phyloP scores from a whole-genome alignment of 2,888 invertebrate genomes.

The Drosophila mimica region DNA sequence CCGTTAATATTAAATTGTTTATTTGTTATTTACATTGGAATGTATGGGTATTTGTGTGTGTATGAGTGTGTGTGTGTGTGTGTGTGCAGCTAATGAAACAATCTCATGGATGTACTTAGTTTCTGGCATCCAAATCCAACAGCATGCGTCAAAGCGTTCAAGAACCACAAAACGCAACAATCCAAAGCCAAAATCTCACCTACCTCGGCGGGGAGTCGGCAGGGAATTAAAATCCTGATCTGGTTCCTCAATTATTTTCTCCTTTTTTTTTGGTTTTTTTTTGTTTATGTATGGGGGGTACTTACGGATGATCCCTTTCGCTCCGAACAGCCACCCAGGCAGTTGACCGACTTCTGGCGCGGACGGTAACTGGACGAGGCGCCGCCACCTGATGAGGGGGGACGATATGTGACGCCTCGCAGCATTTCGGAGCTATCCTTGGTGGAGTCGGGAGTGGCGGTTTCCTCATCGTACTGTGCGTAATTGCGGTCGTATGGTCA shows the following conservation, averaged over 20 bases:
- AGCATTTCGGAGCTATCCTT: constrained; percentile 86
- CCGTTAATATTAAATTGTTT: background rate
- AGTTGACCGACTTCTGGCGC: constrained; percentile 87
- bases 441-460: constrained; percentile 86
- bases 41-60: constrained; percentile 13
- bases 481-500: constrained; percentile 18
- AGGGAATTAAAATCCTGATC: background rate
- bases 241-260: background rate
- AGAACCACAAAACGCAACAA: constrained; percentile 15
- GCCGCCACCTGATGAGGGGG: constrained; percentile 81
- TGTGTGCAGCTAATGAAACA: constrained; percentile 31
- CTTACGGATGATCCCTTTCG: constrained; percentile 92
- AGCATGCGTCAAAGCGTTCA: constrained; percentile 48
- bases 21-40: constrained; percentile 19
- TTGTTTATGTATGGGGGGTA: constrained; percentile 61
- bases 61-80: constrained; percentile 13
- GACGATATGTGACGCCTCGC: constrained; percentile 89
- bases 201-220: constrained; percentile 23
- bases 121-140: constrained; percentile 47
- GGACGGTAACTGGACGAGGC: constrained; percentile 63
- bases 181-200: constrained; percentile 35
- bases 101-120: constrained; percentile 22
- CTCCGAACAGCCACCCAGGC: constrained; percentile 90
- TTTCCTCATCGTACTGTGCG: constrained; percentile 85
- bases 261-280: background rate